Base-by-base conservation (phyloP, 2,113 vertebrate genomes). In the Beaufortia kweichowensis region DNA sequence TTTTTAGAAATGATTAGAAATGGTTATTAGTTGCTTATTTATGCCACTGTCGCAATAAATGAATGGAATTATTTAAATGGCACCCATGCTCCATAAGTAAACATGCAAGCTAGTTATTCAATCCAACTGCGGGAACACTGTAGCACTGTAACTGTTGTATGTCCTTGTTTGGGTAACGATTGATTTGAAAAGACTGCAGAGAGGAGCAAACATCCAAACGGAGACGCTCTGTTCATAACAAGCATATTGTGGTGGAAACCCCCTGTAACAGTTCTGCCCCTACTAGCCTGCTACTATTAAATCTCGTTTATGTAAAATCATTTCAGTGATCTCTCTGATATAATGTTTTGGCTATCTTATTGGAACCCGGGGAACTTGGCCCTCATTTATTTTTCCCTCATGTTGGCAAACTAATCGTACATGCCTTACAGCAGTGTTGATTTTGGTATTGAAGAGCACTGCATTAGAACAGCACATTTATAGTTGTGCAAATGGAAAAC, bases 401-500 rank as follows among this genome's bases (percentile, higher is more conserved):
- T 85, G 73, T 87, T 90, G 87, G 88, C 87, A 84, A 84, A 75
- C 71, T 53, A 74, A 80, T 63, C 75, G 63, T 83, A 84, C 84
- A 87, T 71, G 60, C 79, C 83, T 78, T 85, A 85, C 87, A 89
- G 85, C 84, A 87, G 80, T 91, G 79, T 90, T 88, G 83, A 86
- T 88, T 85, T 83, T 87, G 86, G 81, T 84, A 79, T 77, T 81
- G 84, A 85, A 78, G 57, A 64, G 53, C 48, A 79, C 86, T 77
- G 80, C 81, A 74, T 83, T 86, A 84, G 83, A 85, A 87, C 84
- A 57, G 69, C 72, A 72, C 43, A 83, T 87, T 88, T 85, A 83
- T 56, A 75, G 68, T 23, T 63, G 5, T 19, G 57, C 66, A 65
- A n/a, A 56, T 33, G 41, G 56, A 76, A 69, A 31, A 60, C 28